Base-by-base conservation (phyloP, 2,113 vertebrate genomes). In the Petaurus breviceps region DNA sequence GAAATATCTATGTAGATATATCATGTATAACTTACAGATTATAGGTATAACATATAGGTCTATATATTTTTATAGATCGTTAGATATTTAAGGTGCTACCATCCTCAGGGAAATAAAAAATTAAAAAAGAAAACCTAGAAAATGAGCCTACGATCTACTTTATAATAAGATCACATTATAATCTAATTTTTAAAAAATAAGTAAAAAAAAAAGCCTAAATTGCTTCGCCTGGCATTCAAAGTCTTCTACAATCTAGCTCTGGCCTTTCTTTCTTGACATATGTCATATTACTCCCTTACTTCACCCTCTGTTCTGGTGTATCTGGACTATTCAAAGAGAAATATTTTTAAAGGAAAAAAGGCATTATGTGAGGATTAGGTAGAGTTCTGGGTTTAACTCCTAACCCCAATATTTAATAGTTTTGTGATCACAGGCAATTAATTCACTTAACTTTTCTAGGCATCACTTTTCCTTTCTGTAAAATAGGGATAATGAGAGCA, bases 251-350 rank as follows among this genome's bases (percentile, higher is more conserved):
- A 94, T 77, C 2, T 90, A 24, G 11, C 10, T 43, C 23, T 7
- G 94, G 89, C 51, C 50, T 93, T 51, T 90, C 37, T 96, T 94
- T 96, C 50, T 61, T 77, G 68, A 31, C 11, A 68, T 68, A 68
- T 68, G 61, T 68, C 22, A 25, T 11, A 51, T 54, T 93, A 49
- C 3, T 92, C 91, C 49, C 43, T 77, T 92, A 54, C 19, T 77
- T 46, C 68, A 91, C 0, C 51, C 2, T 16, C 16, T 52, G n/a
- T 46, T 3, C 90, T 91, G 49, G 9, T 43, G 16, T 77, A 94
- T 37, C 50, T 92, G 93, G 46, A 10, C n/a, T 61, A 37, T 22
- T 77, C 68, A 77, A n/a, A 77, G 14, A 77, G 37, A n/a, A 77
- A 77, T n/a, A n/a, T 77, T 77, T 77, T 77, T 19, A n/a, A 77